Evolutionary conservation across 37 sponge, comb jelly and placozoan species (phyloP), one percentile per base, ranked within the genome.

Genomic region (Axinella damicornis): DNA sequence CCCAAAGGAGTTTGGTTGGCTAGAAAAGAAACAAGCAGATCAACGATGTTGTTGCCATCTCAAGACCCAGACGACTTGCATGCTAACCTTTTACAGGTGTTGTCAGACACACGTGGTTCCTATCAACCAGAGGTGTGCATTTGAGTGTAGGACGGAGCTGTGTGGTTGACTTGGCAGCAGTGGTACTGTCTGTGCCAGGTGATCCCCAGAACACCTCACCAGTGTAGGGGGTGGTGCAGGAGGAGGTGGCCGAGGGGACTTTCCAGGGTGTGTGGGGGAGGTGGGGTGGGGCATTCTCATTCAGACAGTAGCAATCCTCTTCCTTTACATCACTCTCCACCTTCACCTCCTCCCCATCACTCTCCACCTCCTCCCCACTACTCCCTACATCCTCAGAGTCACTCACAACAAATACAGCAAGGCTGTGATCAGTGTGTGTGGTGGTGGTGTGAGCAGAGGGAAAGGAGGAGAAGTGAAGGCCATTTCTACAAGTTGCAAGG

Each of bases 341-440:
- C n/a, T 33, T 63, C 1, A 1, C 41, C 38, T 37, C 65, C 32
- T 19, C 16, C 53, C 36, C 62, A 52, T 40, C 65, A 9, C 6
- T 4, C 4, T 12, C 46, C 46, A 12, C 46, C 4, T 9, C 46
- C 4, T 46, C 46, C 4, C 68, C 28, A 46, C 34, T 41, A 2
- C 57, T 73, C 19, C 35, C 63, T 0, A 32, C 61, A 9, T 83
- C 83, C 38, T 89, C 90, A 4, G 85, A 89, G 52, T 89, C 90
- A 83, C 90, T 89, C 22, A 83, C 90, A 65, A 89, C 73, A 57
- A 89, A 89, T 30, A n/a, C 74, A 37, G 28, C 13, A 9, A 89
- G 54, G 79, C 85, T 83, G 27, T 46, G 46, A 4, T n/a, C n/a
- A n/a, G n/a, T n/a, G n/a, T n/a, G n/a, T n/a, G n/a, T 12, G 9